A percentile compares a stretch with the other conserved stretches of the same genome.
Conservation (phyloP, 2,888 invertebrate genomes). For the Drosophila engyochracea region DNA sequence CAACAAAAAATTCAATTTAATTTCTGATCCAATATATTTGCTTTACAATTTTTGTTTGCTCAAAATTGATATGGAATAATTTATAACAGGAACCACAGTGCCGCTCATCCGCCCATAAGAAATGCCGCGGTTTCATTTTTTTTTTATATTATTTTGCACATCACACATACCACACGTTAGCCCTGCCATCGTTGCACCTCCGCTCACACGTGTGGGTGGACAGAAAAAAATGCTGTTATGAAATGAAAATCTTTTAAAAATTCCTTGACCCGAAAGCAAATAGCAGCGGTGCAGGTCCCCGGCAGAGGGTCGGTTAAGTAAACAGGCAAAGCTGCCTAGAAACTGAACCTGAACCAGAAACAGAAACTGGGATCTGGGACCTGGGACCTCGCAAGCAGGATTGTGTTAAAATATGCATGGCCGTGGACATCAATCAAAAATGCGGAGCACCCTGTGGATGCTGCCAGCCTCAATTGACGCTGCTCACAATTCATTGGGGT, state of each 20-base stretch:
- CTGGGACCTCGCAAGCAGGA: slow-evolving; percentile 28
- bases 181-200: slow-evolving; percentile 8
- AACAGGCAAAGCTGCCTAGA: slow-evolving; percentile 42
- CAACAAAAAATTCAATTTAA: neutral
- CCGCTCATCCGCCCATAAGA: slow-evolving; percentile 21
- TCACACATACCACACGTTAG: slow-evolving; percentile 66
- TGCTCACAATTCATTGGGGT: slow-evolving; percentile 37
- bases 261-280: slow-evolving; percentile 75
- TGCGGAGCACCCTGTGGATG: slow-evolving; percentile 31
- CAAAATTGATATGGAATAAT: neutral
- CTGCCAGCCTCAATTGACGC: slow-evolving; percentile 45
- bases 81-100: slow-evolving; percentile 25
- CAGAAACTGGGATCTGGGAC: neutral
- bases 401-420: slow-evolving; percentile 47
- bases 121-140: slow-evolving; percentile 28
- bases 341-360: neutral
- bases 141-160: slow-evolving; percentile 29
- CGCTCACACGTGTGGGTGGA: slow-evolving; percentile 41
- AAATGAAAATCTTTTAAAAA: slow-evolving; percentile 73
- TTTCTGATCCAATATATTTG: neutral
- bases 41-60: neutral
- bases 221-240: slow-evolving; percentile 58
- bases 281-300: slow-evolving; percentile 39
- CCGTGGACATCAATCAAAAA: slow-evolving; percentile 74
- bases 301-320: slow-evolving; percentile 46